Percentiles rank a stretch among this genome's conserved stretches.
Conservation (phyloP, 2,888 invertebrate species). For the Phoenoteleia sp. region DNA sequence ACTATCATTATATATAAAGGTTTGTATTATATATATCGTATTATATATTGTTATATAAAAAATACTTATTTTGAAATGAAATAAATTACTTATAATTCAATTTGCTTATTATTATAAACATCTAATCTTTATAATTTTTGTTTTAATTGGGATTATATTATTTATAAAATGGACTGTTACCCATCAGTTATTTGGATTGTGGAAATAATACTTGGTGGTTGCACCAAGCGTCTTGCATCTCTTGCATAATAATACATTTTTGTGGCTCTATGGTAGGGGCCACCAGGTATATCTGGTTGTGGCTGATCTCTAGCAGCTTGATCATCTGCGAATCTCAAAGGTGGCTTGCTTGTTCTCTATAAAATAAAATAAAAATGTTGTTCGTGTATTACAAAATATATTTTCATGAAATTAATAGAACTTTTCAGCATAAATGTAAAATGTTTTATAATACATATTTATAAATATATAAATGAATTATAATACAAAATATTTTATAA, state of each 20-base stretch:
- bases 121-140: no score
- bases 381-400: background rate
- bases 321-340: slow-evolving; percentile 90
- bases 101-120: no score
- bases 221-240: slow-evolving; percentile 94
- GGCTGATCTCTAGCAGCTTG: slow-evolving; percentile 93
- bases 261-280: slow-evolving; percentile 92
- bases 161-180: no score
- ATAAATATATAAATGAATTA: no score
- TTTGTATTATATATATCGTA: no score
- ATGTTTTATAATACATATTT: no score
- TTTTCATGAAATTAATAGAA: background rate
- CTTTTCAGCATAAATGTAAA: no score
- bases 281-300: slow-evolving; percentile 93
- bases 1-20: background rate
- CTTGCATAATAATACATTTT: slow-evolving; percentile 89
- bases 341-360: slow-evolving; percentile 72
- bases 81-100: no score
- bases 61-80: no score
- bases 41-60: no score
- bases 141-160: no score
- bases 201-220: slow-evolving; percentile 89
- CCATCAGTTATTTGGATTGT: slow-evolving; percentile 86
- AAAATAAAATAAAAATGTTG: background rate
- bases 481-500: no score